A percentile compares a stretch with the other conserved stretches of the same genome.
Conservation (phyloP, 2,888 invertebrate genomes). For the Eupithecia dodoneata region DNA sequence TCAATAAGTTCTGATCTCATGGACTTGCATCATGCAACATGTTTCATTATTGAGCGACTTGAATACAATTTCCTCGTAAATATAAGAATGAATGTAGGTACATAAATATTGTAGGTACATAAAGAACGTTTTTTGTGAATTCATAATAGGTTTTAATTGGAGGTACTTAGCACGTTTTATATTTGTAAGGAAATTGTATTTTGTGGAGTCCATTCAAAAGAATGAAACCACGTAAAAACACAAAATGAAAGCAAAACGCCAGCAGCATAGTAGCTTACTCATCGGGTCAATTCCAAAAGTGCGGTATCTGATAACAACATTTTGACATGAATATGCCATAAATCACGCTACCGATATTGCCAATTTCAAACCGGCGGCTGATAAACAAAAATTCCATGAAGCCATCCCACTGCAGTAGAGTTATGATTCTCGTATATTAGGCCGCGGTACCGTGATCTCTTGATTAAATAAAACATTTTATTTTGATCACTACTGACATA, state of each 20-base stretch:
- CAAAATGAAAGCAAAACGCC: neutral
- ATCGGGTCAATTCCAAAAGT: conserved; percentile 7
- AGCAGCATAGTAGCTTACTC: neutral
- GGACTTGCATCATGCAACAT: too few species aligned
- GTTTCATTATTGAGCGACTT: too few species aligned
- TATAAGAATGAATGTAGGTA: too few species aligned
- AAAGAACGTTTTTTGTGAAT: neutral
- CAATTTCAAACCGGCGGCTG: conserved; percentile 10
- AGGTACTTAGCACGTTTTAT: neutral
- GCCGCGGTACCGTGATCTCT: neutral
- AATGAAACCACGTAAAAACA: neutral
- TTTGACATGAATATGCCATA: conserved; percentile 14
- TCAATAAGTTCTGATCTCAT: too few species aligned
- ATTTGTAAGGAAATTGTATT: neutral
- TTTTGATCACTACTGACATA: neutral
- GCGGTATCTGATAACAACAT: conserved; percentile 5
- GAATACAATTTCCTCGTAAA: too few species aligned
- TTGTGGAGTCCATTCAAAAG: neutral
- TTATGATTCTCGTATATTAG: conserved; percentile 2
- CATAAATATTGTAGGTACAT: too few species aligned
- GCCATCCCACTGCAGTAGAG: neutral
- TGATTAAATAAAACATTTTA: neutral
- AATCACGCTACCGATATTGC: conserved; percentile 13
- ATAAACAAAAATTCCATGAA: conserved; percentile 13
- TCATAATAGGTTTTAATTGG: neutral